Conservation (phyloP, 1,140 invertebrate species). For the Cydia pomonella region DNA sequence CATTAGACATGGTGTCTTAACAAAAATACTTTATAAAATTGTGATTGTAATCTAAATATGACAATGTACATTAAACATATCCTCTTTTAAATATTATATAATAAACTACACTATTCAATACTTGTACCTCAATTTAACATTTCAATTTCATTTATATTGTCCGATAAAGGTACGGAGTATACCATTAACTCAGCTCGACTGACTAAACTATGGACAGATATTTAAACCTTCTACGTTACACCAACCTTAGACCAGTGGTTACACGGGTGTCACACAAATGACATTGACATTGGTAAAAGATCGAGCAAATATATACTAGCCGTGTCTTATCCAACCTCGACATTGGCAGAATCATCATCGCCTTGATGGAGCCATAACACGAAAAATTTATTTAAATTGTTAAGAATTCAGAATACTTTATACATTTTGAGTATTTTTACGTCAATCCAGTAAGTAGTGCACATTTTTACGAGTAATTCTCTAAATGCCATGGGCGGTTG, state of each 20-base stretch:
- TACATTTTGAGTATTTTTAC: not conserved
- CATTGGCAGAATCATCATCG: too few relatives aligned
- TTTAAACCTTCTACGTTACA: constrained; percentile 6
- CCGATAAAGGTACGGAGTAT: constrained; percentile 40
- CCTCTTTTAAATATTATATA: constrained; percentile 39
- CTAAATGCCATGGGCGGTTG: too few relatives aligned
- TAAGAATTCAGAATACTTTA: not conserved
- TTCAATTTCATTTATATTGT: constrained; percentile 54
- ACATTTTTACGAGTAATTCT: too few relatives aligned
- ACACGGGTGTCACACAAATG: not conserved
- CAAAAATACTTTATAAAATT: constrained; percentile 34
- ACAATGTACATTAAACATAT: constrained; percentile 35
- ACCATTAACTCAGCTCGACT: constrained; percentile 35
- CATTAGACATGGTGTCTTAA: constrained; percentile 33
- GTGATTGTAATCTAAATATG: constrained; percentile 24
- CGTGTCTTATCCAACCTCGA: too few relatives aligned
- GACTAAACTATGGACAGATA: constrained; percentile 12
- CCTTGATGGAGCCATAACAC: too few relatives aligned
- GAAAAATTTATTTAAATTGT: too few relatives aligned
- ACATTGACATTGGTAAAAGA: not conserved
- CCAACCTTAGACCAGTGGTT: not conserved
- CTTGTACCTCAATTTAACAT: constrained; percentile 55
- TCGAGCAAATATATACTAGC: too few relatives aligned
- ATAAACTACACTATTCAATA: constrained; percentile 47
- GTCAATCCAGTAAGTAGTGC: not conserved